phyloP scores from a whole-genome alignment of 1,140 invertebrate genomes.

The Drepana arcuata region DNA sequence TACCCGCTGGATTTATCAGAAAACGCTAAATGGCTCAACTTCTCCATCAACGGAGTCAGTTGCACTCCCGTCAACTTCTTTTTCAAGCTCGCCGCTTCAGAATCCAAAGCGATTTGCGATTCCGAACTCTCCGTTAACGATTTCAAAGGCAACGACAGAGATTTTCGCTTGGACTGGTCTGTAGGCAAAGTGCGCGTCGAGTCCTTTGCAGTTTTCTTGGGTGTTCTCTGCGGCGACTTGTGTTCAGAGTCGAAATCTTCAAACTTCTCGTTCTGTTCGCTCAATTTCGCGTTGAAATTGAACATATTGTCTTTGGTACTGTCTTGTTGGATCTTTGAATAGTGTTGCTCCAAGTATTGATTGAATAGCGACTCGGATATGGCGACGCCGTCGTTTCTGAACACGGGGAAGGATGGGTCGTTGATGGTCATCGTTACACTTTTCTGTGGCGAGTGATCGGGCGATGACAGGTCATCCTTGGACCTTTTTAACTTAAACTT shows the following conservation, averaged over 20 bases:
- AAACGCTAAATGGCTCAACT: slow-evolving; percentile 80
- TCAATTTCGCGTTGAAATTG: slow-evolving; percentile 51
- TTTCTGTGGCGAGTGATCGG: slow-evolving; percentile 45
- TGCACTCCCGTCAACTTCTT: slow-evolving; percentile 76
- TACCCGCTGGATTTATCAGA: slow-evolving; percentile 80
- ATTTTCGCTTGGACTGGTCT: slow-evolving; percentile 74
- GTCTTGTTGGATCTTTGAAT: slow-evolving; percentile 68
- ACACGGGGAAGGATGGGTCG: slow-evolving; percentile 84
- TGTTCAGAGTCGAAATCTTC: slow-evolving; percentile 66
- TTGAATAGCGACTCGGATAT: slow-evolving; percentile 82
- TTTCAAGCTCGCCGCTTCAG: slow-evolving; percentile 59
- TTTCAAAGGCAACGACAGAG: slow-evolving; percentile 81
- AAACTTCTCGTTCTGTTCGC: slow-evolving; percentile 57
- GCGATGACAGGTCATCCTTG: slow-evolving; percentile 52
- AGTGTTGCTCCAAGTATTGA: slow-evolving; percentile 76
- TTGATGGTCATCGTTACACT: slow-evolving; percentile 78
- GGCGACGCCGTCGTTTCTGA: slow-evolving; percentile 79
- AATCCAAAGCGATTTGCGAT: slow-evolving; percentile 53
- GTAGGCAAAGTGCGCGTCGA: slow-evolving; percentile 37
- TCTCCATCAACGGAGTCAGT: slow-evolving; percentile 86
- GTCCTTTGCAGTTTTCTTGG: slow-evolving; percentile 50
- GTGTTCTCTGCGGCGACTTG: slow-evolving; percentile 52
- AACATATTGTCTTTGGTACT: slow-evolving; percentile 65
- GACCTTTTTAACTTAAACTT: slow-evolving; percentile 61
- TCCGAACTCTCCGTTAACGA: slow-evolving; percentile 72